phyloP scores from a whole-genome alignment of 2,888 invertebrate genomes.

The Drosophila sordidapex region DNA sequence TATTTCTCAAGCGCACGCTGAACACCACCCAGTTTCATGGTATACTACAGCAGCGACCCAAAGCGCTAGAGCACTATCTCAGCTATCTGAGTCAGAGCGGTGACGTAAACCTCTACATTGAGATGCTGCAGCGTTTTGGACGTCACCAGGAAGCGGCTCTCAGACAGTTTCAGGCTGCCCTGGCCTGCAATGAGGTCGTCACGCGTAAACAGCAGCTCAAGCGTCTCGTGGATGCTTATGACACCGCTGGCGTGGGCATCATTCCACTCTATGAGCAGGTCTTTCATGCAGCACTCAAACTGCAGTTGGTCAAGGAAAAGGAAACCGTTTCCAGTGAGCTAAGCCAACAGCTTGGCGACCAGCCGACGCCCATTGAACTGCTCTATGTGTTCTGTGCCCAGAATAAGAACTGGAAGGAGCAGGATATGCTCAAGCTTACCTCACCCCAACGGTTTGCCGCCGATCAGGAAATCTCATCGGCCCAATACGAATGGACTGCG shows the following conservation, averaged over 20 bases:
- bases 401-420: conserved; percentile 83
- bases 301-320: conserved; percentile 75
- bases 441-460: conserved; percentile 82
- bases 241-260: conserved; percentile 62
- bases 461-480: conserved; percentile 86
- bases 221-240: conserved; percentile 70
- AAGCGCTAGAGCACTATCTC: conserved; percentile 90
- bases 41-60: conserved; percentile 88
- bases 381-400: conserved; percentile 81
- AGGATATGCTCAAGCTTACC: conserved; percentile 65
- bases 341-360: conserved; percentile 53
- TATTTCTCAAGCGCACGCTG: conserved; percentile 91
- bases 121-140: conserved; percentile 90
- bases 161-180: conserved; percentile 84
- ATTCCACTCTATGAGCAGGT: conserved; percentile 79
- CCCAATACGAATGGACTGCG: conserved; percentile 90
- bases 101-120: conserved; percentile 83
- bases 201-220: conserved; percentile 79
- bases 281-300: conserved; percentile 75
- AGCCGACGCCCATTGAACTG: conserved; percentile 81
- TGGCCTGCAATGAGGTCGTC: conserved; percentile 74
- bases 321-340: conserved; percentile 49
- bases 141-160: conserved; percentile 88
- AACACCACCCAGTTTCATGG: conserved; percentile 90
- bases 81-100: conserved; percentile 90